Percentiles rank a stretch among this genome's conserved stretches.
Evolutionary conservation across 1,140 invertebrate genomes (phyloP).

Genomic region (Heliconius hermathena): DNA sequence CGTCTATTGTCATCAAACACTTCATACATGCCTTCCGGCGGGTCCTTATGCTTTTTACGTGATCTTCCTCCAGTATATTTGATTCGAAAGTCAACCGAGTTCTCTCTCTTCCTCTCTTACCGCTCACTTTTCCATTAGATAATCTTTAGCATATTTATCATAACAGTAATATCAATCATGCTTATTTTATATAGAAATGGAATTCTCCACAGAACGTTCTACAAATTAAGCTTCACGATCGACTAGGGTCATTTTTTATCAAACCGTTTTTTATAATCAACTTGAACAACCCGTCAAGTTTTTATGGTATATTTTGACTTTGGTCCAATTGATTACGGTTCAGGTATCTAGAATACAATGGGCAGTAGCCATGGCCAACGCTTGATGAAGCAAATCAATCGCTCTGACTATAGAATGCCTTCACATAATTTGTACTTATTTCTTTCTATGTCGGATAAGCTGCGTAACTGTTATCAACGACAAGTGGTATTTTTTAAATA

Average conservation of each 20-base stretch:
- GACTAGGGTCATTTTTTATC: background rate
- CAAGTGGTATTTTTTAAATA: slow-evolving; percentile 7
- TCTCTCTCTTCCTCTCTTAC: too few species aligned
- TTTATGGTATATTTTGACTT: slow-evolving; percentile 64
- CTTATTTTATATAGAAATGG: background rate
- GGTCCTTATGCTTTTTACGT: too few species aligned
- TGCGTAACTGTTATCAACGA: background rate
- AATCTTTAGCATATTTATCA: background rate
- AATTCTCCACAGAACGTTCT: background rate
- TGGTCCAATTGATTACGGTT: slow-evolving; percentile 60
- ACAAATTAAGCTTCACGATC: slow-evolving; percentile 1
- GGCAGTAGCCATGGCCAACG: slow-evolving; percentile 52
- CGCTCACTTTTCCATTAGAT: too few species aligned
- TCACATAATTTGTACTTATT: slow-evolving; percentile 25
- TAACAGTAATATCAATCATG: background rate
- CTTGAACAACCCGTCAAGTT: slow-evolving; percentile 48
- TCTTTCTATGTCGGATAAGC: background rate
- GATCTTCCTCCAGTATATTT: too few species aligned
- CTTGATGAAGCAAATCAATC: slow-evolving; percentile 52
- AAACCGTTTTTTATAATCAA: background rate
- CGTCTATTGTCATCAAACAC: too few species aligned
- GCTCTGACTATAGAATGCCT: slow-evolving; percentile 38
- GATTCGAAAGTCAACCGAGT: too few species aligned
- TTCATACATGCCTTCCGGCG: too few species aligned
- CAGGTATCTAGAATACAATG: slow-evolving; percentile 60